Percentiles rank a stretch among this genome's conserved stretches.
Conservation (phyloP, 2,888 invertebrate species). For the Acleris laterana region DNA sequence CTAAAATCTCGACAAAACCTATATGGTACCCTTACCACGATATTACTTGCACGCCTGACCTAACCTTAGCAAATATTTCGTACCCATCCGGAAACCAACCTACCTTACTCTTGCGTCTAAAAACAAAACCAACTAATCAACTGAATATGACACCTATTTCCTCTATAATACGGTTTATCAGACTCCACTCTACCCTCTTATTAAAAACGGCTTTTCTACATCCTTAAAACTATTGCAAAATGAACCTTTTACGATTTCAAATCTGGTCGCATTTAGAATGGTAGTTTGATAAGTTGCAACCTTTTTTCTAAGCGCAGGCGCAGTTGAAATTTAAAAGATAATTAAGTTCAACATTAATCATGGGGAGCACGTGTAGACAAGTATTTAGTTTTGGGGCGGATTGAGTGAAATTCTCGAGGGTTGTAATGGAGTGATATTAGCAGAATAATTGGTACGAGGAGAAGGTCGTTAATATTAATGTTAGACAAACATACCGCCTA, state of each 20-base stretch:
- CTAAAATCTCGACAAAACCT: no score
- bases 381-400: constrained; percentile 38
- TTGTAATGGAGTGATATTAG: constrained; percentile 33
- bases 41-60: neutral
- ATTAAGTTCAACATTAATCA: constrained; percentile 69
- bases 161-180: neutral
- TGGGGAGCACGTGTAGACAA: constrained; percentile 58
- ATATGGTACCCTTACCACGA: neutral
- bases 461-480: no score
- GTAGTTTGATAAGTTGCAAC: no score
- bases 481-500: no score
- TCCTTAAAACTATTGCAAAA: no score
- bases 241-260: no score
- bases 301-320: neutral
- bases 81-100: constrained; percentile 43
- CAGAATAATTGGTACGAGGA: constrained; percentile 9
- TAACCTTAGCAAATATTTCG: constrained; percentile 35
- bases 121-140: constrained; percentile 8
- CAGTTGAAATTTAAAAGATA: constrained; percentile 51
- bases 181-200: neutral
- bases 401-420: constrained; percentile 5
- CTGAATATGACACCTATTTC: neutral
- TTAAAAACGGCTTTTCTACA: no score
- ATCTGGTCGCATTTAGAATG: no score
- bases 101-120: constrained; percentile 44